Conservation (phyloP, 2,113 vertebrate species). For the Pycnonotus jocosus region DNA sequence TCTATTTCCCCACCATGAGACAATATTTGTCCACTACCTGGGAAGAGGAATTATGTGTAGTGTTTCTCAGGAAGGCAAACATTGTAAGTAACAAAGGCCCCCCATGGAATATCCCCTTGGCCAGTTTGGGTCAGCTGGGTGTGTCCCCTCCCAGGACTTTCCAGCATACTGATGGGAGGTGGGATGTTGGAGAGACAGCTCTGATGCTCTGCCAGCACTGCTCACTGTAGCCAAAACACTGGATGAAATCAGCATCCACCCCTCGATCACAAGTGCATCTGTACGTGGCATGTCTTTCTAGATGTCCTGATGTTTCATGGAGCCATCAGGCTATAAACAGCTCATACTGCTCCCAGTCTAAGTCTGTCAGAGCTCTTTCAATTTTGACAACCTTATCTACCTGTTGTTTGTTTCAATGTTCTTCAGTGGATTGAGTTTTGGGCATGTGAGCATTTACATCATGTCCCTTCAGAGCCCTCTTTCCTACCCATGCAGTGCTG, state of each 20-base stretch:
- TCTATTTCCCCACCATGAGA: background rate
- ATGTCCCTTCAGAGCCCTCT: fast-evolving
- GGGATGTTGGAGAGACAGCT: background rate
- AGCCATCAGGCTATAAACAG: background rate
- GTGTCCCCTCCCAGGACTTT: background rate
- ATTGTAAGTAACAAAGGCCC: fast-evolving
- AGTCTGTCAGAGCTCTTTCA: background rate
- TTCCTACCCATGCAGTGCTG: background rate
- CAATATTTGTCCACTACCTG: background rate
- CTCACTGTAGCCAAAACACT: background rate
- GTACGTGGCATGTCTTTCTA: background rate
- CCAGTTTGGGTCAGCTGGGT: background rate
- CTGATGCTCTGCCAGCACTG: background rate
- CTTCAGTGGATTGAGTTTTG: fast-evolving
- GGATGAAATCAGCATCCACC: background rate
- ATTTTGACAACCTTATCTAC: background rate
- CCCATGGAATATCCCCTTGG: background rate
- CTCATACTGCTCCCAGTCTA: background rate
- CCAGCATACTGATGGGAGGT: too few species aligned
- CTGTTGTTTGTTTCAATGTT: background rate
- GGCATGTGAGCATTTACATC: background rate
- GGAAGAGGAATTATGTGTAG: background rate
- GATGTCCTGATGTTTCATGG: background rate
- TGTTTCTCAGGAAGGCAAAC: background rate
- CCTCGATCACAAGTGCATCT: background rate